Evolutionary conservation across 2,888 invertebrate species (phyloP).

Genomic region (Oxytorus armatus): DNA sequence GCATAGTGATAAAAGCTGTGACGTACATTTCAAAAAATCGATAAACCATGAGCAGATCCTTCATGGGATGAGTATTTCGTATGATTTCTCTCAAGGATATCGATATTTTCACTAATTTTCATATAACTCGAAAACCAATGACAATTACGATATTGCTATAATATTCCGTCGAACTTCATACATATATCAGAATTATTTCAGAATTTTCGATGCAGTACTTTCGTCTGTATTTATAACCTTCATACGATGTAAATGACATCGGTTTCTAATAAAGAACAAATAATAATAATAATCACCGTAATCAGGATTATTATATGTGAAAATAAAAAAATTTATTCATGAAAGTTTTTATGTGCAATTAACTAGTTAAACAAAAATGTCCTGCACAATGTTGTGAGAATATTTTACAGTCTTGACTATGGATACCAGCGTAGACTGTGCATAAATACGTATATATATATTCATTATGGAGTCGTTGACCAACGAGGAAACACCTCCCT

Average conservation of each 20-base stretch:
- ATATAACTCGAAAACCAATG: no score
- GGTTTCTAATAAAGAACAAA: background rate
- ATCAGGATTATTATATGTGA: background rate
- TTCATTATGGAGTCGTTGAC: slow-evolving; percentile 59
- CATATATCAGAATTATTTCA: no score
- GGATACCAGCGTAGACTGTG: slow-evolving; percentile 23
- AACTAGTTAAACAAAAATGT: background rate
- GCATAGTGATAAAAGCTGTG: background rate
- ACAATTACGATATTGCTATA: no score
- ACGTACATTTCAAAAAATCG: background rate
- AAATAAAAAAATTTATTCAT: background rate
- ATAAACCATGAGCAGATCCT: background rate
- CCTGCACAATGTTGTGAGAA: slow-evolving; percentile 1
- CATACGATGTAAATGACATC: no score
- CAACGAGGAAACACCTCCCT: slow-evolving; percentile 64
- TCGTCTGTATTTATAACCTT: no score
- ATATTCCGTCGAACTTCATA: no score
- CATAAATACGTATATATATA: slow-evolving; percentile 56
- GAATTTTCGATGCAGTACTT: no score
- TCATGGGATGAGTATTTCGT: no score
- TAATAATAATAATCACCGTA: background rate
- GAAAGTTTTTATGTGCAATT: background rate
- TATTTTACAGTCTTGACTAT: background rate
- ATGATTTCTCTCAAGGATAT: no score
- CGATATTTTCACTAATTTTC: no score